A percentile compares a stretch with the other conserved stretches of the same genome.
phyloP scores from a whole-genome alignment of 2,888 invertebrate genomes.

The Listrodromus nycthemerus region DNA sequence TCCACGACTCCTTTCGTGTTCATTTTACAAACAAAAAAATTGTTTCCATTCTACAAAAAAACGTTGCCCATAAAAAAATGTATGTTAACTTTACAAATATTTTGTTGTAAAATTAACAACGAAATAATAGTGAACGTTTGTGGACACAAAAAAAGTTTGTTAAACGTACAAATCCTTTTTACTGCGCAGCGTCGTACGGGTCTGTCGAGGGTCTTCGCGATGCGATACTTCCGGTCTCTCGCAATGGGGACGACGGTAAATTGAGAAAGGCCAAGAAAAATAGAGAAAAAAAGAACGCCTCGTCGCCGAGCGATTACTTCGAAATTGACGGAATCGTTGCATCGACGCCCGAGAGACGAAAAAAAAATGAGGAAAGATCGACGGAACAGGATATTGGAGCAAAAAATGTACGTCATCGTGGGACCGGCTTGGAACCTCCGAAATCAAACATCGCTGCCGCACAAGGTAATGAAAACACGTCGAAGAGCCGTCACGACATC shows the following conservation, averaged over 20 bases:
- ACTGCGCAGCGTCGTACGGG: not conserved
- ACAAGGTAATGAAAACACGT: not conserved
- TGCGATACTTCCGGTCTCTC: not conserved
- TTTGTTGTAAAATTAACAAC: no score
- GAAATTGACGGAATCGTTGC: not conserved
- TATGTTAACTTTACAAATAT: no score
- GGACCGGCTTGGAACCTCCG: not conserved
- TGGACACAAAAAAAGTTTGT: no score
- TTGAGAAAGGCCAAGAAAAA: not conserved
- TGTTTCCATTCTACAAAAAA: no score
- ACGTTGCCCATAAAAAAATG: no score
- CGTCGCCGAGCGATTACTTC: conserved; percentile 31
- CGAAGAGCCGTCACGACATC: not conserved
- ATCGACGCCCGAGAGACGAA: conserved; percentile 11
- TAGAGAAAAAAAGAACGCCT: conserved; percentile 26
- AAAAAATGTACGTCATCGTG: not conserved
- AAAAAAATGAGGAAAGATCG: conserved; percentile 12
- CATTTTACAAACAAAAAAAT: no score
- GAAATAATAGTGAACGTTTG: no score
- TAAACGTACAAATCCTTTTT: not conserved
- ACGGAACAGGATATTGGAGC: conserved; percentile 2
- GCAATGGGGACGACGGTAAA: not conserved
- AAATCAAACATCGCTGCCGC: not conserved
- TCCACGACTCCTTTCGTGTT: no score
- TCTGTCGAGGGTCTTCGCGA: not conserved